Evolutionary conservation across 2,888 invertebrate genomes (phyloP), one percentile per base, ranked within the genome.

Genomic region (Eulithis testata): DNA sequence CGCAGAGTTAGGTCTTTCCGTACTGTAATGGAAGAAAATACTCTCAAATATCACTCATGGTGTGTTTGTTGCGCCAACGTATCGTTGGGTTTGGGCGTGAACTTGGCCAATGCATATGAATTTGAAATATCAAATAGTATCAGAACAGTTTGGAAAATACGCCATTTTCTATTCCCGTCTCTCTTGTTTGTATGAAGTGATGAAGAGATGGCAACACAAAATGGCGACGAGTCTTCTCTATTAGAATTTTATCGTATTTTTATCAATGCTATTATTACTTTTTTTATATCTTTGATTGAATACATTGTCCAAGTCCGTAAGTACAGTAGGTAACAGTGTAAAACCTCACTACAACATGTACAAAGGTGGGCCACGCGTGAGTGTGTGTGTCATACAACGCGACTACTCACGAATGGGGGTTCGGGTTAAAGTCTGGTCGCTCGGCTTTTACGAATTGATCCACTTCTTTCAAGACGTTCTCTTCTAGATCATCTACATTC

Each of bases 1-100:
- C 97, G 97, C 96, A 97, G 96, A 94, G 97, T 97, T 96, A 97
- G 96, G 95, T 97, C 97, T 97, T 97, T 97, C 96, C 97, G 97
- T 96, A 97, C 97, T 97, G 96, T 91, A 95, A 95, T 93, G 94
- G 94, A 94, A 94, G 90, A 81, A 87, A 88, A 70, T 78, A 85
- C 79, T 83, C 82, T 88, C 79, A 86, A 87, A 85, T 85, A 83
- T 79, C 76, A 78, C 75, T 80, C 78, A 71, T 60, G 71, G 76
- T 81, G 78, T 77, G 63, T 53, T 55, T 60, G 36, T 52, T 63
- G 66, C 66, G 65, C 37, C 70, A 72, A 75, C 68, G 66, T 70
- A 68, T 64, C 53, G 56, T 60, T 71, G 66, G 66, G 53, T 61
- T 64, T 67, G 63, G 60, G 71, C 69, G 70, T 67, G 73, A 78